A percentile compares a stretch with the other conserved stretches of the same genome.
phyloP scores from a whole-genome alignment of 1,140 invertebrate species.

The Heliconius melpomene region DNA sequence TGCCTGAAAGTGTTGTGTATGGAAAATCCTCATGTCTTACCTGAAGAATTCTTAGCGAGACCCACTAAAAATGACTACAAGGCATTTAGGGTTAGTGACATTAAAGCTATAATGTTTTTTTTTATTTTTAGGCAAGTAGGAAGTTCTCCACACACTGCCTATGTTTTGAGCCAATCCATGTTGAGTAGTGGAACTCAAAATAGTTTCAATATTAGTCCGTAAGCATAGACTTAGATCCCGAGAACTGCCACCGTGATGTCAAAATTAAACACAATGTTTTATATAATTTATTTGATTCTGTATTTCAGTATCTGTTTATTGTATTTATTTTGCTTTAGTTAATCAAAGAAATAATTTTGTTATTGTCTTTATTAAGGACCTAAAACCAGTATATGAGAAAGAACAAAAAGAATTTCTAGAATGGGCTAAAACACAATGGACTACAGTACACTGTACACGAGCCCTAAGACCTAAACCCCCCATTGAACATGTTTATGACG shows the following conservation, averaged over 20 bases:
- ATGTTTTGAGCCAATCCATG: too few species aligned
- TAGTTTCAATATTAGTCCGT: too few species aligned
- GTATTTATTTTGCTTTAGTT: too few species aligned
- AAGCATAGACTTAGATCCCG: too few species aligned
- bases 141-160: too few species aligned
- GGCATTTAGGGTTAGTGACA: constrained; percentile 54
- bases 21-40: constrained; percentile 49
- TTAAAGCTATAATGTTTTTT: neutral
- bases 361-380: constrained; percentile 41
- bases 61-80: constrained; percentile 54
- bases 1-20: constrained; percentile 59
- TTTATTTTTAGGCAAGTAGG: neutral
- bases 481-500: constrained; percentile 62
- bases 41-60: constrained; percentile 41
- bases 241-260: too few species aligned
- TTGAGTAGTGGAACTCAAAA: too few species aligned
- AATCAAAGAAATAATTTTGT: too few species aligned
- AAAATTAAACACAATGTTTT: too few species aligned
- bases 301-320: too few species aligned
- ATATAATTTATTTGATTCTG: too few species aligned
- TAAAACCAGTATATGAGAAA: constrained; percentile 55
- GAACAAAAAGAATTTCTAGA: constrained; percentile 68
- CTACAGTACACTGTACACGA: constrained; percentile 53
- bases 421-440: constrained; percentile 66
- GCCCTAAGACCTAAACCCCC: constrained; percentile 62